These are phyloP conservation scores for Aphelinus atriplicis DNA, from an alignment of 1,140 invertebrate genomes.

Conservation along the genomic window DNA sequence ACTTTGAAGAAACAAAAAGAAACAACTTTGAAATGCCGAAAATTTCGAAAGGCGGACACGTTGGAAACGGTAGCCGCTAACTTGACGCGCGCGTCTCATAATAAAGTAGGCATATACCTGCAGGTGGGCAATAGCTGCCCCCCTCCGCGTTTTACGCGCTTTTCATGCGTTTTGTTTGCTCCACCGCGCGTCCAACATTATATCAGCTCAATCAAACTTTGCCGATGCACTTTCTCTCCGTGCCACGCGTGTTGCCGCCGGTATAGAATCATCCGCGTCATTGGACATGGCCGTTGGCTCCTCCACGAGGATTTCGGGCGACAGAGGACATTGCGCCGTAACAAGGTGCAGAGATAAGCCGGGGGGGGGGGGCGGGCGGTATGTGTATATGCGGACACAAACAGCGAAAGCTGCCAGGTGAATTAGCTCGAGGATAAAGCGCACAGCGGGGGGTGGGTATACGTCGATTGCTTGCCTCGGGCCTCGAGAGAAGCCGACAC, in stretches of 20 bases:
- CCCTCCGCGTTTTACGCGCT: not conserved
- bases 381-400: too few relatives aligned
- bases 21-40: constrained; percentile 26
- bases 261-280: not conserved
- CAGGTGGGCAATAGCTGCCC: not conserved
- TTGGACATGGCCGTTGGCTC: not conserved
- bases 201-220: not conserved
- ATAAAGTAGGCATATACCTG: constrained; percentile 16
- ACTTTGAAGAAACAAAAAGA: not conserved
- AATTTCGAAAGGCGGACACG: constrained; percentile 26
- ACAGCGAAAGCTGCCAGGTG: too few relatives aligned
- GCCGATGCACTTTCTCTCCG: not conserved
- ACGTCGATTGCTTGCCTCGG: too few relatives aligned
- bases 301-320: too few relatives aligned
- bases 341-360: too few relatives aligned
- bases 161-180: not conserved
- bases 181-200: not conserved
- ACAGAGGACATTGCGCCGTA: too few relatives aligned
- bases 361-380: too few relatives aligned
- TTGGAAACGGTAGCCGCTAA: constrained; percentile 32
- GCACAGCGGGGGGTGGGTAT: too few relatives aligned
- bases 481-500: too few relatives aligned
- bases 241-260: not conserved
- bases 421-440: too few relatives aligned
- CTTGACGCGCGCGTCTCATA: constrained; percentile 24